Evolutionary conservation across 2,113 vertebrate genomes (phyloP), one percentile per base, ranked within the genome.

Genomic region (Furnarius figulus): DNA sequence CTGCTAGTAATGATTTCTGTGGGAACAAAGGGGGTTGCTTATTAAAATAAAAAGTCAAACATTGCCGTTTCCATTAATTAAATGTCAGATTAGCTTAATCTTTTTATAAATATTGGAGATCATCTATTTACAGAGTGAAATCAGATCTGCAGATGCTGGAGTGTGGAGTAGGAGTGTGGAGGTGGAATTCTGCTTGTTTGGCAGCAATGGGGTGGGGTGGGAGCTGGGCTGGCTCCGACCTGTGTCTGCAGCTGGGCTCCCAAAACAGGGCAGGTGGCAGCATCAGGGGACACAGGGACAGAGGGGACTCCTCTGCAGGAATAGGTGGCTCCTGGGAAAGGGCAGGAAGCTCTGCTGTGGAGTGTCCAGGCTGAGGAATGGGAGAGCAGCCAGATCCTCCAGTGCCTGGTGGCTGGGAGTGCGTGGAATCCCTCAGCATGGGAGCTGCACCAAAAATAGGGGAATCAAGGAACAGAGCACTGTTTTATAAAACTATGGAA

Each of bases 41-140:
- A 96, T 93, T 94, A 97, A 97, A 96, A 77, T 67, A 81, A 97
- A 91, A 97, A 96, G 90, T 89, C 89, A 93, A 97, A 92, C 89
- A 94, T 78, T 25, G 85, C 80, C 1, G 31, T 95, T 97, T 93
- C 83, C 86, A 95, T 97, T 97, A 92, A 96, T 94, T 96, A 97
- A 96, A 94, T 95, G 94, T 91, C 95, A 96, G 97, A 92, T 97
- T 97, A 97, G 78, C 77, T 90, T 97, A 93, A 94, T 97, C 94
- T 91, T 89, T 96, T 90, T 87, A 93, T 96, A 97, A 97, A 97
- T 97, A 97, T 96, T 96, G 96, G 91, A 79, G 92, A 83, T 86
- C 88, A 87, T 88, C 81, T 96, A 75, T 91, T 96, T 93, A 94
- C 93, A 73, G 89, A 96, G 75, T 23, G 46, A 82, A 89, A 88